Base-by-base conservation (phyloP, 2,797 vertebrate genomes). In the Carduelis carduelis region DNA sequence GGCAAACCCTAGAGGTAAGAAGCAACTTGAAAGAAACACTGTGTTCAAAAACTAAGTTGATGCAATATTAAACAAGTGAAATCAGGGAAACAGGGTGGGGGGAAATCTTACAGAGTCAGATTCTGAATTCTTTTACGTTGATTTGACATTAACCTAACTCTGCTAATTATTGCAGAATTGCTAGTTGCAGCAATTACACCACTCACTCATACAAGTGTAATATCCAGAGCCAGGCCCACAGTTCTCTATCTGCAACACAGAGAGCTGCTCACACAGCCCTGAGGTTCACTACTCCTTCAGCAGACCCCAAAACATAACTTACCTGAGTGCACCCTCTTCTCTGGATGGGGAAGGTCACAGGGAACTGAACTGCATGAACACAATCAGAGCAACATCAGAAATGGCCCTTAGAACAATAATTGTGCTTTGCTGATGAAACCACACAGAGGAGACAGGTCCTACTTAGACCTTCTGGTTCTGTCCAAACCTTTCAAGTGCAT, bases 31-130 rank as follows among this genome's bases (percentile, higher is more conserved):
- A 96, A 96, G 94, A 90, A 93, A 70, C 37, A 52, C 76, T 92
- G 69, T 46, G 59, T 43, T 90, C 74, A 74, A 91, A 94, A 94
- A 92, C 89, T 88, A 93, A 83, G 87, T 86, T 84, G 70, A 95
- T 97, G 89, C 74, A 97, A 96, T 96, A 96, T 96, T 97, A 94
- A 96, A 91, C 50, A 94, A 96, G 74, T 46, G 66, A 86, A 95
- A 92, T 94, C 76, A 95, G 59, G 43, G 55, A 86, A 87, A 77
- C 0, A 2, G 39, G 12, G 28, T 0, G 0, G 20, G 3, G 9
- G 6, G 1, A 27, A 44, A 68, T 77, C 46, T 71, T 26, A 82
- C 21, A 47, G n/a, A 27, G 34, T 6, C 55, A 66, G 47, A 91
- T 63, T 66, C 65, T 64, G 74, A 90, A 84, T 79, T 90, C 43